A percentile compares a stretch with the other conserved stretches of the same genome.
These are phyloP conservation scores for Sandelia bainsii DNA, from an alignment of 2,797 vertebrate species.

Conservation along the genomic window DNA sequence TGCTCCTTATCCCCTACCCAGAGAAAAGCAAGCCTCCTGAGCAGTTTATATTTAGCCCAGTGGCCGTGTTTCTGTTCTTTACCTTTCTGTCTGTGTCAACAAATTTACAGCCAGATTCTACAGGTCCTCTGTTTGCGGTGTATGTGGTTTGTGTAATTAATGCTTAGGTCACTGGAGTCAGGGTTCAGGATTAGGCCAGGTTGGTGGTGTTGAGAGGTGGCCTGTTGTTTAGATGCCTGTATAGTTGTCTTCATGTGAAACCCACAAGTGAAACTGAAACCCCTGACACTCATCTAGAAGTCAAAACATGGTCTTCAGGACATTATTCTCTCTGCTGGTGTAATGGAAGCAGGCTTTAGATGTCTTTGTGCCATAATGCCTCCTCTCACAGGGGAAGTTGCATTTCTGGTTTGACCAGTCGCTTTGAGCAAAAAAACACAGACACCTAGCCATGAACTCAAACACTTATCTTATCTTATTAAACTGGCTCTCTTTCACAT, in stretches of 20 bases:
- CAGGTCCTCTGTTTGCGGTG: constrained; percentile 16
- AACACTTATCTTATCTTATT: constrained; percentile 62
- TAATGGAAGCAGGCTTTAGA: constrained; percentile 57
- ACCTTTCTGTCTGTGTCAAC: constrained; percentile 71
- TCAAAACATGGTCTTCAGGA: constrained; percentile 70
- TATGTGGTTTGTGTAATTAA: constrained; percentile 34
- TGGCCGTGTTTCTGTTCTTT: constrained; percentile 71
- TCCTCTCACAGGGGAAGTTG: constrained; percentile 52
- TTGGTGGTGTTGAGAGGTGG: constrained; percentile 37
- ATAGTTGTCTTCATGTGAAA: constrained; percentile 42
- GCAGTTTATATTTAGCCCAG: constrained; percentile 82
- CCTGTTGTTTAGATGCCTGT: constrained; percentile 51
- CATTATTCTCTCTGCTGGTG: constrained; percentile 42
- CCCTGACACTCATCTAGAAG: constrained; percentile 54
- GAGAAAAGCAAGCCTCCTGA: constrained; percentile 72
- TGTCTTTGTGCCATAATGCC: constrained; percentile 48
- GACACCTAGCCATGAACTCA: constrained; percentile 61
- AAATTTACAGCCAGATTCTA: constrained; percentile 64
- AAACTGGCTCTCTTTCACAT: constrained; percentile 64
- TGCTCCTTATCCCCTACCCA: constrained; percentile 68
- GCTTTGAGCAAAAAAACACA: constrained; percentile 28
- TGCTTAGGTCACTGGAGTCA: constrained; percentile 52
- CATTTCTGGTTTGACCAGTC: constrained; percentile 69
- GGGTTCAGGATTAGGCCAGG: constrained; percentile 58
- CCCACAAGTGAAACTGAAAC: constrained; percentile 72